Evolutionary conservation across 2,113 vertebrate species (phyloP), one percentile per base, ranked within the genome.

Genomic region (Greenwoodochromis staneri): DNA sequence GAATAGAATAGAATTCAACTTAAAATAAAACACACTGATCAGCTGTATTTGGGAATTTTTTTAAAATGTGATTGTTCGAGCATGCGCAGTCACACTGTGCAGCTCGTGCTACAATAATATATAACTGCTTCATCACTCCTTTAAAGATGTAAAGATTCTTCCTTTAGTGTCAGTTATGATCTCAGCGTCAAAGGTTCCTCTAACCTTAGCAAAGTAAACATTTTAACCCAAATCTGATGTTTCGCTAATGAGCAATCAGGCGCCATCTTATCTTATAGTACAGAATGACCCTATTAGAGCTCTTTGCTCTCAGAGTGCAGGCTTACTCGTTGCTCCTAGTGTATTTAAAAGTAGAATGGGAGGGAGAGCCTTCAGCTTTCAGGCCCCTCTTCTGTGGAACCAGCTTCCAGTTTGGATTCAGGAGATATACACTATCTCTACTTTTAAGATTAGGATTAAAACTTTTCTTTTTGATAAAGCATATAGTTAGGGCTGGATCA

Each of bases 321-420:
- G 27, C 27, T 31, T 61, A 31, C 14, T 61, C 1, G 0, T 17
- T 61, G 14, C 2, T 31, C 0, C 57, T 31, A 1, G 27, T 17
- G 57, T 31, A 61, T 61, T 61, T 31, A 17, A 61, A 61, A 31
- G 3, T 31, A 31, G 57, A 31, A 31, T 61, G 0, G 27, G 57
- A 61, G 27, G 1, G 3, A 61, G 27, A 61, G 57, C 27, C 57
- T 59, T 59, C 55, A 59, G 57, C 5, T 59, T 59, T 9, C 27
- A 59, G 57, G 57, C 14, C 14, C 57, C 14, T 61, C 27, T 31
- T 61, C 57, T 61, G 2, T 17, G 57, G 27, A 17, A 31, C 1
- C 55, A 59, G 3, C 55, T 59, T 59, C 55, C 5, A 31, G 55
- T 59, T 59, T 59, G 55, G 55, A 59, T 59, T 59, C 55, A 9